Evolutionary conservation across 23 tunicate genomes (phyloP).

Genomic region (Pegea sp.): DNA sequence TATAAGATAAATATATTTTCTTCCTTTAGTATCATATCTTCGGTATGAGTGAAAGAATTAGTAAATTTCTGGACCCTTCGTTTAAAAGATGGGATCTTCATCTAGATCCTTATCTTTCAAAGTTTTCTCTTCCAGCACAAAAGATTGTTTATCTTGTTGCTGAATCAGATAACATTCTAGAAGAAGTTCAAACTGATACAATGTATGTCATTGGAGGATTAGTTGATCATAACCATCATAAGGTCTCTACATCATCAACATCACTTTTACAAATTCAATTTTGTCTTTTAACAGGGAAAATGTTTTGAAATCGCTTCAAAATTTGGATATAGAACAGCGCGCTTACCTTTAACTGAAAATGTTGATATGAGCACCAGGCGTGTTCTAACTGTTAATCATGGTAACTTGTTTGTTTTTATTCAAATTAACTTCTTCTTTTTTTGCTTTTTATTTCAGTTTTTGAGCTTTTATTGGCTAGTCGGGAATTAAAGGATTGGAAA

Average conservation of each 20-base stretch:
- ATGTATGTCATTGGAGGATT: slow-evolving; percentile 86
- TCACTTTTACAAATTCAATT: neutral
- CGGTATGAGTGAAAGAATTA: slow-evolving; percentile 31
- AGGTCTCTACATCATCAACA: too few relatives aligned
- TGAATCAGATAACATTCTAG: slow-evolving; percentile 31
- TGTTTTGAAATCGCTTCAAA: slow-evolving; percentile 32
- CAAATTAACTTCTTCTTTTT: neutral
- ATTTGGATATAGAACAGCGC: slow-evolving; percentile 22
- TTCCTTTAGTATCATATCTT: slow-evolving; percentile 60
- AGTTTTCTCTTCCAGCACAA: neutral
- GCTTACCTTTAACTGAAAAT: slow-evolving; percentile 65
- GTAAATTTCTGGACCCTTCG: slow-evolving; percentile 26
- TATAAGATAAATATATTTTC: too few relatives aligned
- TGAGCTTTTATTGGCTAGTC: slow-evolving; percentile 40
- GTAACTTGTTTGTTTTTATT: slow-evolving; percentile 7
- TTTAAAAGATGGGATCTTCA: slow-evolving; percentile 76
- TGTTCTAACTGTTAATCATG: slow-evolving; percentile 82
- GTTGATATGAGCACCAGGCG: slow-evolving; percentile 59
- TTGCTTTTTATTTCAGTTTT: slow-evolving; percentile 26
- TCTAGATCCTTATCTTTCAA: slow-evolving; percentile 11
- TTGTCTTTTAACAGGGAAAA: slow-evolving; percentile 21
- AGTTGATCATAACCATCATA: slow-evolving; percentile 81
- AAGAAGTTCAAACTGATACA: slow-evolving; percentile 22
- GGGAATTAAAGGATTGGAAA: slow-evolving; percentile 50
- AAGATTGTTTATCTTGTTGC: slow-evolving; percentile 51